phyloP scores from a whole-genome alignment of 2,113 vertebrate species.

The Antechinus stuartii region DNA sequence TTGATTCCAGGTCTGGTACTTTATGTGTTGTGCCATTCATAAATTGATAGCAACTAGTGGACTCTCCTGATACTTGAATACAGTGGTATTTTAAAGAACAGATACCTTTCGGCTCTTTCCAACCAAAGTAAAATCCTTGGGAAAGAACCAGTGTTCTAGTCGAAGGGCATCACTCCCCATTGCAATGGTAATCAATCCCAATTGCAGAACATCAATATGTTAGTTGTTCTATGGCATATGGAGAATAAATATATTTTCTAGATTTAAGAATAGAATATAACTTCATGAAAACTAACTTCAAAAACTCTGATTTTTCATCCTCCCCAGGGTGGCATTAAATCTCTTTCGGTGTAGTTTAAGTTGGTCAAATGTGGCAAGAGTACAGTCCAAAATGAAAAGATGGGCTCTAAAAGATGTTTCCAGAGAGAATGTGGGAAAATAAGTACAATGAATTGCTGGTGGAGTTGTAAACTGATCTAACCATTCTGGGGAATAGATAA shows the following conservation, averaged over 20 bases:
- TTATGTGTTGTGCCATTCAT: not conserved
- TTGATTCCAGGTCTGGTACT: not conserved
- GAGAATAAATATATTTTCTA: not conserved
- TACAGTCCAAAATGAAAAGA: not conserved
- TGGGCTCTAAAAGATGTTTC: not conserved
- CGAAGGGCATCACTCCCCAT: not conserved
- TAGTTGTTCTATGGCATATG: not conserved
- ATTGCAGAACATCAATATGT: not conserved
- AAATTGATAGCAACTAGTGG: not conserved
- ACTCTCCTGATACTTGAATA: not conserved
- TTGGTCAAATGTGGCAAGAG: not conserved
- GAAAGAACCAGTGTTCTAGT: not conserved
- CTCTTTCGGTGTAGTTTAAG: not conserved
- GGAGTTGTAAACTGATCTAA: not conserved
- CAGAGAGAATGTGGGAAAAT: not conserved
- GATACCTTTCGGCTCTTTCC: not conserved
- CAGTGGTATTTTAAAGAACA: not conserved
- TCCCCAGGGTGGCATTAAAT: not conserved
- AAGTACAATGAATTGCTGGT: not conserved
- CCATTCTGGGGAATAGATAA: not conserved
- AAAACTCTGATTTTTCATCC: not conserved
- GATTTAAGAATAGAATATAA: not conserved
- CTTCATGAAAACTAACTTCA: not conserved
- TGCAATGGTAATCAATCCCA: not conserved
- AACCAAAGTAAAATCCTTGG: not conserved